Percentiles rank a stretch among this genome's conserved stretches.
These are phyloP conservation scores for Xylocampa areola DNA, from an alignment of 2,888 invertebrate genomes.

Conservation along the genomic window DNA sequence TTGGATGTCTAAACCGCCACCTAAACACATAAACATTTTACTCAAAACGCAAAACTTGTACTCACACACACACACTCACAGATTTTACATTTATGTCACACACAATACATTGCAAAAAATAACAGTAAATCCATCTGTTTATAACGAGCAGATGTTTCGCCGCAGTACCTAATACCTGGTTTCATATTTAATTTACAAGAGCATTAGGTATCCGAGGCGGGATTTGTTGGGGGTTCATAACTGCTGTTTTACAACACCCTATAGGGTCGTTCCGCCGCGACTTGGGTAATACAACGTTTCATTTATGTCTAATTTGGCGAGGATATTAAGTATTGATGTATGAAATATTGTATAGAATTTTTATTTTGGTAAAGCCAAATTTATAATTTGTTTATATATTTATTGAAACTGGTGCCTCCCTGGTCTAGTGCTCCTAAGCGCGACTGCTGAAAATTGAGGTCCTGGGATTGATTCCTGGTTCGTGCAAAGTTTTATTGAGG, in stretches of 20 bases:
- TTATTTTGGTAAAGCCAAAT: no score
- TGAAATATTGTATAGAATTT: constrained; percentile 45
- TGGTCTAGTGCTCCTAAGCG: no score
- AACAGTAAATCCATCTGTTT: constrained; percentile 43
- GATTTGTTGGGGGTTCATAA: constrained; percentile 67
- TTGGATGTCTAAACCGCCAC: no score
- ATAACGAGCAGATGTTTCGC: constrained; percentile 50
- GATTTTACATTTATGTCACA: constrained; percentile 36
- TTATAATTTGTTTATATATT: no score
- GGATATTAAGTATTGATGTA: constrained; percentile 65
- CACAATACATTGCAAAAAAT: constrained; percentile 35
- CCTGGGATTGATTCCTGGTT: no score
- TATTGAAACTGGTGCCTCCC: no score
- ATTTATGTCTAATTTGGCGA: constrained; percentile 75
- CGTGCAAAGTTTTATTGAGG: no score
- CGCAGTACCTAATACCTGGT: constrained; percentile 55
- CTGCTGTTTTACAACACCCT: constrained; percentile 75
- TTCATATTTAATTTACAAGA: constrained; percentile 74
- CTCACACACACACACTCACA: no score
- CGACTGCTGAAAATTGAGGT: no score
- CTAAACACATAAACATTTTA: no score
- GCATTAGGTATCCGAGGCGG: constrained; percentile 66
- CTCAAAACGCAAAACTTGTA: no score
- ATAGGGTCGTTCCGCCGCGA: constrained; percentile 66
- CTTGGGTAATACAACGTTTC: constrained; percentile 71